Base-by-base conservation (phyloP, 2,113 vertebrate genomes). In the Oryzias celebensis region DNA sequence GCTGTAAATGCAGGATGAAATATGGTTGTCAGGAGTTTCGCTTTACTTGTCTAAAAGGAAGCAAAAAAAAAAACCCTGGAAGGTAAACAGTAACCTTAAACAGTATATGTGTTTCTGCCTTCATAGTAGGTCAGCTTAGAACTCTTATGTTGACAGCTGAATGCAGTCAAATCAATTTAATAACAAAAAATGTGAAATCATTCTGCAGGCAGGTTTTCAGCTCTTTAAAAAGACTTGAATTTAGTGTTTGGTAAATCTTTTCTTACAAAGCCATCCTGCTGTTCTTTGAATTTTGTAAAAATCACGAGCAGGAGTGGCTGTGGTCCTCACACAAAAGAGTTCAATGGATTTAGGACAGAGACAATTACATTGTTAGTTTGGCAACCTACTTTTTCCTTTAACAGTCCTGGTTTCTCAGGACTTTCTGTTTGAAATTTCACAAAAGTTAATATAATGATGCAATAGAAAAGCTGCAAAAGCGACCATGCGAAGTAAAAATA, bases 371-470 rank as follows among this genome's bases (percentile, higher is more conserved):
- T 41, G 15, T 42, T 43, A 50, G 31, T 3, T 14, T 18, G 36
- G 17, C 67, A 68, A 71, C 66, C 74, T 31, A 72, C 51, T 82
- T 81, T 56, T 28, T 7, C 28, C 17, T 41, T 15, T 23, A 53
- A 45, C 14, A 67, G 60, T 44, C 28, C 42, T n/a, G 45, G 2
- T 54, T 74, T 53, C 4, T 65, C 6, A 49, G 45, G 28, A 51
- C 26, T 15, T 24, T n/a, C 41, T 54, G n/a, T 61, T 68, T 58
- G 26, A 62, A 0, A 1, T 22, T 23, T 51, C 28, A 36, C 10
- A 36, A 36, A 36, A 7, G 4, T 45, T n/a, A 64, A 74, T 20
- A 62, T 28, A 49, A 58, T 18, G 10, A 50, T 17, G 16, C 47
- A 46, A 52, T 18, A 13, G 1, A 41, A 2, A 22, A 14, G 15